phyloP scores from a whole-genome alignment of 2,888 invertebrate species.

The Eupithecia inturbata region DNA sequence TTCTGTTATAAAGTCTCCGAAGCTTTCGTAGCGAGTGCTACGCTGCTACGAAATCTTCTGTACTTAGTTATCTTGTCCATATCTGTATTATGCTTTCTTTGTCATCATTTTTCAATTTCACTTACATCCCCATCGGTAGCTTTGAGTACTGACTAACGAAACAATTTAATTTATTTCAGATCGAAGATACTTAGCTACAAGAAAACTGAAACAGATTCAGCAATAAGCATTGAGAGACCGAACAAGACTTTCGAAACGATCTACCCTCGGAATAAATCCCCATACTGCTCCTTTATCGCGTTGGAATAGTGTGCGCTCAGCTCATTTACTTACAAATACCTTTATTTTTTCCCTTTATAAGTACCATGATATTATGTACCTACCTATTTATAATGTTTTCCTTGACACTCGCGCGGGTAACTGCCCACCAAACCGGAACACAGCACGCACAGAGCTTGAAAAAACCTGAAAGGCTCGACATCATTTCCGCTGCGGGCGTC shows the following conservation, averaged over 20 bases:
- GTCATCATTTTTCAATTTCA: not conserved
- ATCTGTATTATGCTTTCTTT: not conserved
- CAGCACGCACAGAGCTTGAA: conserved; percentile 16
- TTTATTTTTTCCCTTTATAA: not conserved
- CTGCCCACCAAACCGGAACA: conserved; percentile 16
- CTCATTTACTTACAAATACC: not conserved
- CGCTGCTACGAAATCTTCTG: not conserved
- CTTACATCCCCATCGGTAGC: not conserved
- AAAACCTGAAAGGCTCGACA: conserved; percentile 25
- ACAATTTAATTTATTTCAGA: not conserved
- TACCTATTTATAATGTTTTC: conserved; percentile 12
- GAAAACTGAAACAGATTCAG: not conserved
- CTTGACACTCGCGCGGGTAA: conserved; percentile 7
- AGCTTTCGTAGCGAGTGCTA: not conserved
- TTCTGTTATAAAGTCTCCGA: not conserved
- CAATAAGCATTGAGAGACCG: not conserved
- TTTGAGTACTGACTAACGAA: too few species aligned
- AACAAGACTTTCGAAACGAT: not conserved
- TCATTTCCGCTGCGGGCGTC: conserved; percentile 39
- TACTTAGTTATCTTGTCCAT: not conserved
- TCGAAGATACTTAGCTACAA: not conserved
- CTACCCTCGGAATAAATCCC: not conserved
- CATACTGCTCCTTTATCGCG: not conserved
- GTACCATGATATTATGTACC: conserved; percentile 4
- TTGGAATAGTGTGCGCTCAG: not conserved